Evolutionary conservation across 1,140 invertebrate genomes (phyloP).

Genomic region (Leptopilina clavipes): DNA sequence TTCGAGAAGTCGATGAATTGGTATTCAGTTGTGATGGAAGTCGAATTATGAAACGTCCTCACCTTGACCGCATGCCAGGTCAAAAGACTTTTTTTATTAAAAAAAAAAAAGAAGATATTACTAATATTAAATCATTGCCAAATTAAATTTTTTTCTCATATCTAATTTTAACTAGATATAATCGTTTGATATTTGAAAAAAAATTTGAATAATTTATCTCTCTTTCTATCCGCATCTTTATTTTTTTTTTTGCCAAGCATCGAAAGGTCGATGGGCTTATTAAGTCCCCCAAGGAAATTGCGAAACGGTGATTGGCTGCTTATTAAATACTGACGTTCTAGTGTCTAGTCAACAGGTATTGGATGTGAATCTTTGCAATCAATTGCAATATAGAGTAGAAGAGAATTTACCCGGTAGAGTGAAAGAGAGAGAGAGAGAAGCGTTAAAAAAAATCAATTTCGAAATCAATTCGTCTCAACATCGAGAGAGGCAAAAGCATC

Average conservation of each 20-base stretch:
- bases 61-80: constrained; percentile 53
- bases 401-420: too few species aligned
- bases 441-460: too few species aligned
- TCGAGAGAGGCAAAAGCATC: too few species aligned
- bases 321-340: too few species aligned
- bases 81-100: constrained; percentile 29
- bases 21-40: constrained; percentile 47
- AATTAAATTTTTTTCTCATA: not conserved
- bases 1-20: constrained; percentile 35
- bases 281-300: not conserved
- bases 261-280: constrained; percentile 10
- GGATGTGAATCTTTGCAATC: too few species aligned
- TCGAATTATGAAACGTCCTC: constrained; percentile 48
- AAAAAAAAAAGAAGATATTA: too few species aligned
- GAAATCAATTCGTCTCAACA: too few species aligned
- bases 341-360: too few species aligned
- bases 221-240: not conserved
- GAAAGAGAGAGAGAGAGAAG: too few species aligned
- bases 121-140: not conserved
- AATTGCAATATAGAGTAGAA: too few species aligned
- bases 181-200: constrained; percentile 9
- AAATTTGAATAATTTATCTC: constrained; percentile 2
- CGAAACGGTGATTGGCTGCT: not conserved
- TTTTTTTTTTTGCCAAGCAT: not conserved
- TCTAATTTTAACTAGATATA: constrained; percentile 1